These are phyloP conservation scores for Sprattus sprattus DNA, from an alignment of 2,113 vertebrate species.

Conservation along the genomic window DNA sequence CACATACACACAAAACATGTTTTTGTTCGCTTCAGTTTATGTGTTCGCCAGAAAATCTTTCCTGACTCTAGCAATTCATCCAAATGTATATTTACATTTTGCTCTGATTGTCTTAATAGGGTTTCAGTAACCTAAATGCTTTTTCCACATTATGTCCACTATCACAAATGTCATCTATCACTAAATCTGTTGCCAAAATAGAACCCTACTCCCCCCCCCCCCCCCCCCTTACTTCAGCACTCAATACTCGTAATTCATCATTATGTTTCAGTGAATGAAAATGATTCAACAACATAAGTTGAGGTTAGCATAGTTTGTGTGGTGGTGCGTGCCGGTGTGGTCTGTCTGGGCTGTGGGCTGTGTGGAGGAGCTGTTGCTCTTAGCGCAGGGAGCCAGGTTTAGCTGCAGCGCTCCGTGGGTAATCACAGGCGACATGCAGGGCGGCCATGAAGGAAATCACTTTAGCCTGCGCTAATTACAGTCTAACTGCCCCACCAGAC, in stretches of 20 bases:
- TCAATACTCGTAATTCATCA: conserved; percentile 17
- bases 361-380: neutral
- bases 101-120: conserved; percentile 14
- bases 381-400: neutral
- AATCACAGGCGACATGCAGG: conserved; percentile 38
- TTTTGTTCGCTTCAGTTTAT: conserved; percentile 15
- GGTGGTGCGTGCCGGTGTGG: neutral
- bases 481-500: conserved; percentile 41
- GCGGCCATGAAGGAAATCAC: conserved; percentile 47
- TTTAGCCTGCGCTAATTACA: conserved; percentile 41
- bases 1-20: conserved; percentile 13
- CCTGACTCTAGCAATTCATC: neutral
- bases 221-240: neutral
- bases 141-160: conserved; percentile 19
- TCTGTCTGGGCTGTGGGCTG: neutral
- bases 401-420: neutral
- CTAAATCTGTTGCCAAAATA: conserved; percentile 18
- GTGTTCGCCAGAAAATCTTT: neutral
- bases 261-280: conserved; percentile 16
- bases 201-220: neutral
- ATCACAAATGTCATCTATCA: conserved; percentile 20
- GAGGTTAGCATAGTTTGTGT: conserved; percentile 3
- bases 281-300: conserved; percentile 8
- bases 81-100: conserved; percentile 7
- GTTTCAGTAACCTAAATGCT: conserved; percentile 1